Percentiles rank a stretch among this genome's conserved stretches.
Conservation (phyloP, 2,113 vertebrate genomes). For the Corythornis vintsioides region DNA sequence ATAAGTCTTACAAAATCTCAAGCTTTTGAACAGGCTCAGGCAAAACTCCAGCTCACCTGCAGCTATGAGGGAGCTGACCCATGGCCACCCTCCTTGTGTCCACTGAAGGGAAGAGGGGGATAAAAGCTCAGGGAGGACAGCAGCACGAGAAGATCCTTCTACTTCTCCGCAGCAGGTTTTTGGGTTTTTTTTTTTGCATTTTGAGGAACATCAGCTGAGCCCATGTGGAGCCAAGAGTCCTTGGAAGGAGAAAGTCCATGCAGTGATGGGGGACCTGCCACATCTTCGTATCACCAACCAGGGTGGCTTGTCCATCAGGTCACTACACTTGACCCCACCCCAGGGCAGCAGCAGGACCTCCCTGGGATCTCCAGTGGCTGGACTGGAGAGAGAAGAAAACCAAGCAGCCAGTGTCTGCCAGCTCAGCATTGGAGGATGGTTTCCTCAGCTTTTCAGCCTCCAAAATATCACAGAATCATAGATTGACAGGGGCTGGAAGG, state of each 20-base stretch:
- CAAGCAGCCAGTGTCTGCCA: not conserved
- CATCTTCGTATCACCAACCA: not conserved
- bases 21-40: not conserved
- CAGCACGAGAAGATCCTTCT: not conserved
- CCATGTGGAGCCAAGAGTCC: not conserved
- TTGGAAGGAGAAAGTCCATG: not conserved
- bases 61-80: accelerated
- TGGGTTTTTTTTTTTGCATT: not conserved
- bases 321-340: not conserved
- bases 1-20: not conserved
- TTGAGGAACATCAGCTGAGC: not conserved
- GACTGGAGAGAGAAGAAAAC: not conserved
- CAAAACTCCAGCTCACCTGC: not conserved
- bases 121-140: not conserved
- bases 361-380: not conserved
- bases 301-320: not conserved
- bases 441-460: not conserved
- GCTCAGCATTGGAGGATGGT: not conserved
- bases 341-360: not conserved
- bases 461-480: not conserved
- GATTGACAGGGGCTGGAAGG: too few relatives aligned
- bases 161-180: not conserved
- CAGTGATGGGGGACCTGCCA: not conserved
- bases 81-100: not conserved
- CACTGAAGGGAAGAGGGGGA: not conserved